Evolutionary conservation across 2,797 vertebrate species (phyloP).

Genomic region (Pipistrellus pygmaeus): DNA sequence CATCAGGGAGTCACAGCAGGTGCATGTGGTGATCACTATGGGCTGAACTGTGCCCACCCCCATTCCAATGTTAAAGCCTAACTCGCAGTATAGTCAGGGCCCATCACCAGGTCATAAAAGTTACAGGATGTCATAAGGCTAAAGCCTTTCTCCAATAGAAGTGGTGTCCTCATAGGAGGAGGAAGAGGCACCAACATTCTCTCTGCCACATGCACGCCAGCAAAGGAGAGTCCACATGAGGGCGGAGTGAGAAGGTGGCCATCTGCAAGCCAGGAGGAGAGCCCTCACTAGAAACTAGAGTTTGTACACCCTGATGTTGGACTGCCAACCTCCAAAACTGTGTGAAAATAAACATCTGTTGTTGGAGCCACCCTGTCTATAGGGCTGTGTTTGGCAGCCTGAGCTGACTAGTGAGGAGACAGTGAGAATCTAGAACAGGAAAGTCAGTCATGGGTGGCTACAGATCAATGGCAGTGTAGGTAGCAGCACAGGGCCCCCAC

Average conservation of each 20-base stretch:
- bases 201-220: accelerated
- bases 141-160: not conserved
- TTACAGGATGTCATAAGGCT: not conserved
- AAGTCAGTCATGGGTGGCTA: not conserved
- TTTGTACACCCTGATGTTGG: not conserved
- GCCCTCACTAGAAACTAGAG: not conserved
- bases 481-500: not conserved
- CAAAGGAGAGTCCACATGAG: not conserved
- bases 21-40: not conserved
- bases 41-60: not conserved
- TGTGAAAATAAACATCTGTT: not conserved
- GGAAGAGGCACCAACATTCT: not conserved
- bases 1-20: not conserved
- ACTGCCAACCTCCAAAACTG: not conserved
- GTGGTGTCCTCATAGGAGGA: not conserved
- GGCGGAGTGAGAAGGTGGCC: not conserved
- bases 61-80: not conserved
- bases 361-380: not conserved
- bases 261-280: not conserved
- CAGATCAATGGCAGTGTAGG: not conserved
- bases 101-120: not conserved
- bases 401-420: not conserved
- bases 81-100: not conserved
- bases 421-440: not conserved
- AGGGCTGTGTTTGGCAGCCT: not conserved